phyloP scores from a whole-genome alignment of 2,113 vertebrate genomes.

The Symphodus melops region DNA sequence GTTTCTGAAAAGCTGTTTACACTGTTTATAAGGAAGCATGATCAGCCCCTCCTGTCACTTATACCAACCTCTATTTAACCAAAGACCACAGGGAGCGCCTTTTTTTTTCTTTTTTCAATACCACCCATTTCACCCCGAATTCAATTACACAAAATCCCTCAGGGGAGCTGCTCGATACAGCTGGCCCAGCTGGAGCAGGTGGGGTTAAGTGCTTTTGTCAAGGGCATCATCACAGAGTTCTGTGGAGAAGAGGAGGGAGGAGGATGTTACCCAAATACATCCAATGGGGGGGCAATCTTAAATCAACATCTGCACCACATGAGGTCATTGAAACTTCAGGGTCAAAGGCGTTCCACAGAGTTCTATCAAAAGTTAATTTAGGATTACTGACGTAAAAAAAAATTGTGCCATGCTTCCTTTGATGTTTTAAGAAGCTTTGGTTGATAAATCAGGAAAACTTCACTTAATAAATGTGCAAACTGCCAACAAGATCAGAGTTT shows the following conservation, averaged over 20 bases:
- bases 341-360: constrained; percentile 6
- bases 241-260: neutral
- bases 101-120: neutral
- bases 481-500: constrained; percentile 10
- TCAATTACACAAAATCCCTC: constrained; percentile 56
- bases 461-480: constrained; percentile 9
- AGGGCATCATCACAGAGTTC: constrained; percentile 42
- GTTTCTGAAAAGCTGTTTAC: too few relatives aligned
- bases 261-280: constrained; percentile 13
- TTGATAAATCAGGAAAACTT: constrained; percentile 8
- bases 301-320: constrained; percentile 2
- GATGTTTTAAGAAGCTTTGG: too few relatives aligned
- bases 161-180: constrained; percentile 36
- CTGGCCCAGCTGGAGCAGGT: constrained; percentile 53
- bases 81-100: constrained; percentile 21
- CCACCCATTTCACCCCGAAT: constrained; percentile 6
- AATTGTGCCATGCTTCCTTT: neutral
- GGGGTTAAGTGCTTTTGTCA: constrained; percentile 66
- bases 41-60: neutral
- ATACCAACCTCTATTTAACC: constrained; percentile 24
- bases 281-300: too few relatives aligned
- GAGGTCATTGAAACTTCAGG: neutral
- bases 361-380: constrained; percentile 25
- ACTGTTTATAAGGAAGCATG: neutral
- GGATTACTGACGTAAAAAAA: constrained; percentile 1